Percentiles rank a stretch among this genome's conserved stretches.
These are phyloP conservation scores for Schizaphis graminum DNA, from an alignment of 2,888 invertebrate species.

Conservation along the genomic window DNA sequence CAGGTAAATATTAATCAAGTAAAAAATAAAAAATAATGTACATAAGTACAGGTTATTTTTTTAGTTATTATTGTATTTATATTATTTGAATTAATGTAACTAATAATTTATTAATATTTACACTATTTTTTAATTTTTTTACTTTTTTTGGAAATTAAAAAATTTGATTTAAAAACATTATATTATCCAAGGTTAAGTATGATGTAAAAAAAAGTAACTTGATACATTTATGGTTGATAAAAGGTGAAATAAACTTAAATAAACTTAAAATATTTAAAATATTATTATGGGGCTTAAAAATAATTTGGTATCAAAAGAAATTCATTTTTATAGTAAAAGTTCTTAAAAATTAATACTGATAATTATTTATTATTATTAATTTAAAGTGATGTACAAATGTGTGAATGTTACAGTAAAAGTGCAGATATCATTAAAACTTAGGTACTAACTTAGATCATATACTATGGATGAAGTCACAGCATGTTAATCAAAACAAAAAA, in stretches of 20 bases:
- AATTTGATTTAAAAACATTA: not conserved
- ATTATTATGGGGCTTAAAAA: not conserved
- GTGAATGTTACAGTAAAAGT: too few species aligned
- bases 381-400: too few species aligned
- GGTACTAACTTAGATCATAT: too few species aligned
- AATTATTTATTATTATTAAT: too few species aligned
- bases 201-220: not conserved
- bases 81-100: not conserved
- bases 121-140: not conserved
- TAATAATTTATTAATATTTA: not conserved
- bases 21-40: not conserved
- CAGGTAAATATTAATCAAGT: constrained; percentile 73
- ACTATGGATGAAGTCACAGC: too few species aligned
- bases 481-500: too few species aligned
- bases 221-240: not conserved
- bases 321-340: too few species aligned
- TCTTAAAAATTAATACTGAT: too few species aligned
- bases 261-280: not conserved
- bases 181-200: not conserved
- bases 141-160: not conserved
- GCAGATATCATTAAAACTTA: too few species aligned
- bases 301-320: not conserved
- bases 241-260: not conserved
- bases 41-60: not conserved
- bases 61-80: not conserved